Base-by-base conservation (phyloP, 2,113 vertebrate genomes). In the Anhinga rufa region DNA sequence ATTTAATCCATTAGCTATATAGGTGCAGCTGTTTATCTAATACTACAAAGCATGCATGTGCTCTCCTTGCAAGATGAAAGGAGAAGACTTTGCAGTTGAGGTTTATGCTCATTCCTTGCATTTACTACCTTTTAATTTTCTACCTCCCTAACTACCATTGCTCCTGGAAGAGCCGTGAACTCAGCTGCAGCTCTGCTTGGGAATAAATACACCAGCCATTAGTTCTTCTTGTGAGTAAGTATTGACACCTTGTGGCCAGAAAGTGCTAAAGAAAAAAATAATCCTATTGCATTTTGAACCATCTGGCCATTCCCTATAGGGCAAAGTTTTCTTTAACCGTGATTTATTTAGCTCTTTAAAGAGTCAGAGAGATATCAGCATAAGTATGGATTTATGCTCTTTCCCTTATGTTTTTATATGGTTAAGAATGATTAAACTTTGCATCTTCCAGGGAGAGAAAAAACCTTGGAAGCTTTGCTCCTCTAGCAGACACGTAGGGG, bases 241-340 rank as follows among this genome's bases (percentile, higher is more conserved):
- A 55, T 49, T 52, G 97, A 96, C 97, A 97, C 93, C 97, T 96
- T 91, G 97, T 97, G 97, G 96, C 42, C 71, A 17, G 22, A 91
- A 66, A 54, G 52, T 24, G 77, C 79, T 74, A 96, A 76, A 89
- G 68, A 31, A 49, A 88, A 88, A 86, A 93, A 71, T 9, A 62
- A 42, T 17, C 31, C 14, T 17, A 1, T 13, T 65, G 0, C 7
- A 13, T 81, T 72, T 72, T 21, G 31, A 42, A 31, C 71, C 10
- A 18, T 34, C 31, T n/a, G 9, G 36, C 40, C 9, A 4, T 89
- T 91, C 31, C 19, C 20, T 34, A 4, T 5, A 16, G 12, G 17
- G 8, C 10, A 58, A 83, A 28, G 14, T 61, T 61, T 82, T 85
- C 38, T 78, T 78, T 44, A 81, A 28, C 8, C 10, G 10, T 16